Percentiles rank a stretch among this genome's conserved stretches.
Evolutionary conservation across 1,140 invertebrate genomes (phyloP).

Genomic region (Drosophila kanapiae): DNA sequence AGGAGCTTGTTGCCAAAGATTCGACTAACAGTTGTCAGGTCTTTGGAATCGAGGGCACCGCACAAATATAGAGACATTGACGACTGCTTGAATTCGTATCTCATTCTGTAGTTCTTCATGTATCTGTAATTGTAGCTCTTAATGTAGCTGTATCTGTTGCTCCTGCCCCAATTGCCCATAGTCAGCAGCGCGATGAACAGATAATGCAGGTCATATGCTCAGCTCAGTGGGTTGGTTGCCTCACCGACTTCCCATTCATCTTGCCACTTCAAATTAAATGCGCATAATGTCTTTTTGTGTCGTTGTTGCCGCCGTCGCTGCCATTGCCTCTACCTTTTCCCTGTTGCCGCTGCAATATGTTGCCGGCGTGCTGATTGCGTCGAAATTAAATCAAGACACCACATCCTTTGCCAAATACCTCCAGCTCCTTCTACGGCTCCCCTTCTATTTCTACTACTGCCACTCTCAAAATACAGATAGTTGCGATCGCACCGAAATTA

Average conservation of each 20-base stretch:
- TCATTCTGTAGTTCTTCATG: background rate
- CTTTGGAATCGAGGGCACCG: constrained; percentile 7
- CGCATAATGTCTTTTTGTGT: constrained; percentile 48
- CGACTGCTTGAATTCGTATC: background rate
- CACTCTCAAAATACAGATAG: constrained; percentile 19
- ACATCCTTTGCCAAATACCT: constrained; percentile 16
- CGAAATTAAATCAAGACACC: constrained; percentile 70
- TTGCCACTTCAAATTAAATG: constrained; percentile 43
- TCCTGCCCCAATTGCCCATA: constrained; percentile 7
- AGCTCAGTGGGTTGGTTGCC: constrained; percentile 33
- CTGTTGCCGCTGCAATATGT: constrained; percentile 25
- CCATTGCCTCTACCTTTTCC: constrained; percentile 9
- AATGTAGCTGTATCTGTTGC: constrained; percentile 3
- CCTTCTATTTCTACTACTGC: background rate
- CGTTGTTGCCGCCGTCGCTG: constrained; percentile 6
- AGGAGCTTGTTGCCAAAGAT: constrained; percentile 6
- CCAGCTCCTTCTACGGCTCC: no score
- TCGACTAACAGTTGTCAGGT: background rate
- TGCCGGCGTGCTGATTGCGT: constrained; percentile 35
- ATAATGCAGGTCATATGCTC: constrained; percentile 63
- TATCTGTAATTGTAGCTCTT: background rate
- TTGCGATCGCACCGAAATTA: constrained; percentile 73
- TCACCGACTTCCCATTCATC: constrained; percentile 22
- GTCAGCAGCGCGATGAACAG: constrained; percentile 3
- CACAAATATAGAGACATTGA: constrained; percentile 10